phyloP scores from a whole-genome alignment of 2,797 vertebrate species.

The Gastrophryne carolinensis region DNA sequence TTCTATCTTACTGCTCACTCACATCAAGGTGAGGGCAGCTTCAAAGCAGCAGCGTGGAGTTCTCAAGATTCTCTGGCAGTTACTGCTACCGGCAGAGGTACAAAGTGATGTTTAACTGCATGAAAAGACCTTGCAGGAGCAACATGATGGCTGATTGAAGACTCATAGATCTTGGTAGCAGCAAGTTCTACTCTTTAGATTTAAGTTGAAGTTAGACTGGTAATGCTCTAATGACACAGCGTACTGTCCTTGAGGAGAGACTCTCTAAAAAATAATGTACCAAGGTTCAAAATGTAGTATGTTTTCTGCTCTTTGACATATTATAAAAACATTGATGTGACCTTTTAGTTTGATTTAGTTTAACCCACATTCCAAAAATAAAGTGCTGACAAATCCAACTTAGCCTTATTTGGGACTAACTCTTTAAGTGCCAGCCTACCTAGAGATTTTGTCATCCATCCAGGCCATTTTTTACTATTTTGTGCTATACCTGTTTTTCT shows the following conservation, averaged over 20 bases:
- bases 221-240: background rate
- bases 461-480: too few relatives aligned
- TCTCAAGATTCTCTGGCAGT: slow-evolving; percentile 44
- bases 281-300: too few relatives aligned
- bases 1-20: slow-evolving; percentile 45
- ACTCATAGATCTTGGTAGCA: slow-evolving; percentile 26
- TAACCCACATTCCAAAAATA: too few relatives aligned
- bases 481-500: too few relatives aligned
- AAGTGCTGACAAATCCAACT: too few relatives aligned
- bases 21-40: slow-evolving; percentile 48
- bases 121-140: slow-evolving; percentile 47
- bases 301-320: too few relatives aligned
- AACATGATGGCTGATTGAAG: slow-evolving; percentile 44
- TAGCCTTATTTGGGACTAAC: too few relatives aligned
- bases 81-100: slow-evolving; percentile 46
- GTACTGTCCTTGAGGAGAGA: background rate
- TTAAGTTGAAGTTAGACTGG: background rate
- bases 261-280: too few relatives aligned
- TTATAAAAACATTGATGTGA: too few relatives aligned
- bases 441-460: too few relatives aligned
- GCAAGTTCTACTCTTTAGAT: slow-evolving; percentile 17
- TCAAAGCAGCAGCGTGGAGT: slow-evolving; percentile 44
- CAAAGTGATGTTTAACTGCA: slow-evolving; percentile 48
- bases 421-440: too few relatives aligned
- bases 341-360: too few relatives aligned